These are phyloP conservation scores for Danaus chrysippus DNA, from an alignment of 2,888 invertebrate species.

Conservation along the genomic window DNA sequence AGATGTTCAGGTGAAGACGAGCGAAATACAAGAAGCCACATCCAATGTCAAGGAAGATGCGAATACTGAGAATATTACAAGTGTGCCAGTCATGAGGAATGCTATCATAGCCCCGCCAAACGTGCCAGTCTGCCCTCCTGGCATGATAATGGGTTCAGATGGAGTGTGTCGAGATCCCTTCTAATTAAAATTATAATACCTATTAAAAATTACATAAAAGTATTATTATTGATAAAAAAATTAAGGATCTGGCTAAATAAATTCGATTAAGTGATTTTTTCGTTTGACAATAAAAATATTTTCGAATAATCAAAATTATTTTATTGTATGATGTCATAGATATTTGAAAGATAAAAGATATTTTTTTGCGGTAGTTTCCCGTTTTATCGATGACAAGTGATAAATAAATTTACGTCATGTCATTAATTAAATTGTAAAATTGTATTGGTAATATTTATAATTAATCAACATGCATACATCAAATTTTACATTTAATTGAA, in stretches of 20 bases:
- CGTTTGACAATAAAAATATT: no score
- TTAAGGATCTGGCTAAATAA: background rate
- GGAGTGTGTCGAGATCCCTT: slow-evolving; percentile 31
- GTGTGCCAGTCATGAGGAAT: slow-evolving; percentile 20
- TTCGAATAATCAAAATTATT: no score
- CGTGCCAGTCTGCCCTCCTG: slow-evolving; percentile 29
- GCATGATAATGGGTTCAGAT: slow-evolving; percentile 18
- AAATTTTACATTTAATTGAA: no score
- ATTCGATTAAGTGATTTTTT: background rate
- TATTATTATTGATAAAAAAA: slow-evolving; percentile 2
- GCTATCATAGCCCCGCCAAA: slow-evolving; percentile 33
- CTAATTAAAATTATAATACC: slow-evolving; percentile 8
- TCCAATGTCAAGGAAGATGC: background rate
- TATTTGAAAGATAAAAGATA: no score
- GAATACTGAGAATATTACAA: background rate
- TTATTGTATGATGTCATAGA: no score
- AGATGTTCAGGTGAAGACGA: background rate
- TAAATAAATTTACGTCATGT: no score
- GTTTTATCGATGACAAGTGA: no score
- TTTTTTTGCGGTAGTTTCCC: no score
- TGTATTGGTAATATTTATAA: no score
- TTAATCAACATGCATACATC: no score
- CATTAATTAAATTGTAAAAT: no score
- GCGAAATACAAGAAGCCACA: background rate
- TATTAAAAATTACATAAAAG: slow-evolving; percentile 2